Evolutionary conservation across 2,113 vertebrate genomes (phyloP), one percentile per base, ranked within the genome.

Genomic region (Puntigrus tetrazona): DNA sequence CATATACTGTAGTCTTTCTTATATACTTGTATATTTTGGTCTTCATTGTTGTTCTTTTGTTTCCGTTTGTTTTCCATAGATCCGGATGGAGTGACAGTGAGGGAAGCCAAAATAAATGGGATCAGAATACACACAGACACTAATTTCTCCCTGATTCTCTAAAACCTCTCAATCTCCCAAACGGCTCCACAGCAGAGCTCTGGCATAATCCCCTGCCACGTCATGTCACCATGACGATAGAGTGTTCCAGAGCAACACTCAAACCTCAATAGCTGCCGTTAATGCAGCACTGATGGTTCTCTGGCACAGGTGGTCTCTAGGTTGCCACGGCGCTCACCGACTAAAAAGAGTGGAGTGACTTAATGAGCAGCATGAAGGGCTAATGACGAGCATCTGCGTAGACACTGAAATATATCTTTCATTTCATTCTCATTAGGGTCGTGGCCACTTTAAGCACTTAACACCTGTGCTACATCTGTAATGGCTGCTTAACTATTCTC

Each of bases 161-260:
- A 80, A 50, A 80, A 80, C 78, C 63, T 70, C 31, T 82, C 22
- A 47, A 80, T 67, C 78, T 31, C 78, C 27, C 38, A 69, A 70
- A 65, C 27, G 78, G 20, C 45, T 82, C 80, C 11, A 25, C 45
- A 55, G 65, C 65, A 55, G 65, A 50, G 47, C 45, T 38, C 47
- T n/a, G 45, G 43, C 29, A 70, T 82, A 55, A 55, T 52, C 31
- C 31, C 20, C 22, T 9, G 63, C 45, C 22, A 55, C 31, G 22
- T 82, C 80, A 72, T 70, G 65, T 72, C 80, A 82, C 80, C 80
- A 82, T 82, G 65, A 82, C 80, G 22, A 82, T 82, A 70, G 78
- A 80, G 43, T 82, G 65, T 82, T 82, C 80, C 45, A 52, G 79
- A 81, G 36, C 79, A 82, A 55, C 65, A 70, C 65, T 67, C 61